phyloP scores from a whole-genome alignment of 2,888 invertebrate species.

The Nemurella pictetii region DNA sequence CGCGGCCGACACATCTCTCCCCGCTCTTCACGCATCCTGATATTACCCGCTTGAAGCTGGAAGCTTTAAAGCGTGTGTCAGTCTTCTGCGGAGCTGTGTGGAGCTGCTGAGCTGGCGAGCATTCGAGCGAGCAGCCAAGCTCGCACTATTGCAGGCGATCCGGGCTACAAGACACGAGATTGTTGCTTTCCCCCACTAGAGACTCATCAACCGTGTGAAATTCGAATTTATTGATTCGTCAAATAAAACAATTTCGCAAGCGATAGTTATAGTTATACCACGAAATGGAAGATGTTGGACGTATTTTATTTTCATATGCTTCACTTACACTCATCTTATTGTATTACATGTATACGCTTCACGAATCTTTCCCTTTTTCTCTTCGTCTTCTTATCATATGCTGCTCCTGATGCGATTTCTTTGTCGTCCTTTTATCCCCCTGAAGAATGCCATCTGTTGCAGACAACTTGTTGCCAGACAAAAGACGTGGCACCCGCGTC shows the following conservation, averaged over 20 bases:
- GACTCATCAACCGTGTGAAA: slow-evolving; percentile 27
- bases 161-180: not conserved
- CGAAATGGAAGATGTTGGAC: not conserved
- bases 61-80: not conserved
- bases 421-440: slow-evolving; percentile 30
- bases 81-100: not conserved
- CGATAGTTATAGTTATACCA: not conserved
- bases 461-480: slow-evolving; percentile 36
- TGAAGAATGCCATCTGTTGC: slow-evolving; percentile 37
- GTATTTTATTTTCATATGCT: not conserved
- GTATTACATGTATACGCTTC: not conserved
- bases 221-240: slow-evolving; percentile 30
- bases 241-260: not conserved
- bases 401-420: not conserved
- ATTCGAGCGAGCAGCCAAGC: not conserved
- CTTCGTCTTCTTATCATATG: not conserved
- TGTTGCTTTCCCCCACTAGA: slow-evolving; percentile 20
- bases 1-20: not conserved
- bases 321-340: not conserved
- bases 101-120: slow-evolving; percentile 2
- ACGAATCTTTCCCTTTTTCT: not conserved
- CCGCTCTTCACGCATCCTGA: not conserved
- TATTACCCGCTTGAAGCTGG: not conserved
- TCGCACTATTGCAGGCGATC: not conserved
- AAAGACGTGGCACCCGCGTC: slow-evolving; percentile 23